These are phyloP conservation scores for Heterohyrax brucei DNA, from an alignment of 2,797 vertebrate genomes.

Conservation along the genomic window DNA sequence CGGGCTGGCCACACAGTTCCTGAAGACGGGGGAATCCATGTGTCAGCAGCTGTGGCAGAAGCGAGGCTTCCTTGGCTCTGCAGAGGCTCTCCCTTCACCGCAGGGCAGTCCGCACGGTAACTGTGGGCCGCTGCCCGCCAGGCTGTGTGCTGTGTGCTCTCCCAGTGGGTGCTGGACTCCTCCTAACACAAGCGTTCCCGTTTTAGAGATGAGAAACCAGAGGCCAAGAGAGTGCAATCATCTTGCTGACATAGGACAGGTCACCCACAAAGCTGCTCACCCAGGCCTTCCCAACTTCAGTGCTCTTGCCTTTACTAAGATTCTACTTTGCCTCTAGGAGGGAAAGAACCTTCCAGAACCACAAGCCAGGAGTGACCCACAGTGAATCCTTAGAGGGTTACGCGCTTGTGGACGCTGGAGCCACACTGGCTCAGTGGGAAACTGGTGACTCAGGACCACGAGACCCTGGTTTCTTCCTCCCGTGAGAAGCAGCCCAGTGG, in stretches of 20 bases:
- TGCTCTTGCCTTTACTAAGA: background rate
- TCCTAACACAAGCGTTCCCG: rapidly evolving
- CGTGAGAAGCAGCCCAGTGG: too few relatives aligned
- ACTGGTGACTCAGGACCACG: background rate
- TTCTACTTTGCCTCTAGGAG: background rate
- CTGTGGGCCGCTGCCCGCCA: background rate
- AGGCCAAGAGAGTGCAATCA: background rate
- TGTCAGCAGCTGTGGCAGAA: rapidly evolving
- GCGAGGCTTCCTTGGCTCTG: background rate
- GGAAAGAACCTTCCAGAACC: conserved; percentile 35
- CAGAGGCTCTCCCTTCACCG: rapidly evolving
- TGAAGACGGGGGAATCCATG: rapidly evolving
- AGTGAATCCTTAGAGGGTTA: background rate
- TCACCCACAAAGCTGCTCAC: background rate
- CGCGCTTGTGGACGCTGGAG: background rate
- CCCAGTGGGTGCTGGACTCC: rapidly evolving
- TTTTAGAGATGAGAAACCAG: background rate
- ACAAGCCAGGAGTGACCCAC: background rate
- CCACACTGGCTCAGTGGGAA: rapidly evolving
- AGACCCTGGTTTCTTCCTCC: background rate
- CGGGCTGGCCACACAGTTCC: rapidly evolving
- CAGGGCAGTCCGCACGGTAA: rapidly evolving
- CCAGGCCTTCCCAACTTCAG: background rate
- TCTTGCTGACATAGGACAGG: too few relatives aligned
- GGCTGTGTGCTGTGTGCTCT: rapidly evolving